These are phyloP conservation scores for Halichoerus grypus DNA, from an alignment of 2,113 vertebrate genomes.

Conservation along the genomic window DNA sequence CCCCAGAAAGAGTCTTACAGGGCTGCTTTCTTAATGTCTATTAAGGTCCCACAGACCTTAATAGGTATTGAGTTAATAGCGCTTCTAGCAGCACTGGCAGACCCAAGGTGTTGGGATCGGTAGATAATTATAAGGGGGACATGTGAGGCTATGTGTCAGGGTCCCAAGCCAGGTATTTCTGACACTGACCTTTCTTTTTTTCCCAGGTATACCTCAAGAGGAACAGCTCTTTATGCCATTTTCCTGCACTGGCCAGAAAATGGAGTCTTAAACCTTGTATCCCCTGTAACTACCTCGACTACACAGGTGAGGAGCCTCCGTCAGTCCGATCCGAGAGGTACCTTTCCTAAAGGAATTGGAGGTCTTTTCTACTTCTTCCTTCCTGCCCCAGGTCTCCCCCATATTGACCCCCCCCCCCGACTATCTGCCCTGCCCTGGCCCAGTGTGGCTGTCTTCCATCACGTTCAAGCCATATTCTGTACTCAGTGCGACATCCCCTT, in stretches of 20 bases:
- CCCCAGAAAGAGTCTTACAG: background rate
- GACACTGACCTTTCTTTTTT: background rate
- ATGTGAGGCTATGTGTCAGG: background rate
- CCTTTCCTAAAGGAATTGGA: background rate
- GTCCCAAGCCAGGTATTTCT: background rate
- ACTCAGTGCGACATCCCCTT: background rate
- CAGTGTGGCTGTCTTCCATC: background rate
- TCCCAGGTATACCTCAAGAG: conserved; percentile 91
- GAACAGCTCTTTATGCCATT: conserved; percentile 87
- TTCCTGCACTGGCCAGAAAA: conserved; percentile 87
- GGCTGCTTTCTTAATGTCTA: background rate
- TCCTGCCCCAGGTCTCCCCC: background rate
- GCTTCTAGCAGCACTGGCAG: background rate
- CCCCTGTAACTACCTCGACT: conserved; percentile 77
- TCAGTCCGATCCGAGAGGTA: background rate
- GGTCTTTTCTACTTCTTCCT: background rate
- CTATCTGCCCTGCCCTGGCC: background rate
- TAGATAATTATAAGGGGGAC: background rate
- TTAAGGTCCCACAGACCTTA: background rate
- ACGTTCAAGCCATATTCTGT: background rate
- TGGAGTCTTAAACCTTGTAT: conserved; percentile 81
- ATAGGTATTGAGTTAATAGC: background rate
- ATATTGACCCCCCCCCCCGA: background rate
- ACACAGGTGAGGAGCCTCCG: conserved; percentile 85
- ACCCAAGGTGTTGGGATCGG: background rate